Evolutionary conservation across 1,140 invertebrate genomes (phyloP), one percentile per base, ranked within the genome.

Genomic region (Batillaria attramentaria): DNA sequence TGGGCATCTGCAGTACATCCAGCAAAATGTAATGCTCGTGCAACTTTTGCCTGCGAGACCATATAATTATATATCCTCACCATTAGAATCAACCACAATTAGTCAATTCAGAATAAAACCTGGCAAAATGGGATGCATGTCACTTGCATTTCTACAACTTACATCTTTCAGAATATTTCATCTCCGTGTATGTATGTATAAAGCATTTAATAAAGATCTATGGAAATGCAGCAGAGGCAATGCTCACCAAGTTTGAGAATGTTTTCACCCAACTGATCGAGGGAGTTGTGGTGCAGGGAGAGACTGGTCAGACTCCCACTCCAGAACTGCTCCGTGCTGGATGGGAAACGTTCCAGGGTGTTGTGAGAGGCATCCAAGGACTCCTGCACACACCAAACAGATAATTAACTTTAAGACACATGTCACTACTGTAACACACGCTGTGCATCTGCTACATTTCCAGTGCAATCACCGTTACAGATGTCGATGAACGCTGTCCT

Each of bases 191-290:
- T 13, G 24, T 13, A 50, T 24, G 24, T 13, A 50, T 13, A 50
- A 13, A 13, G 10, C 46, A 50, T 13, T 24, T 50, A 50, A 24
- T 24, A 50, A 50, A 50, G 46, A 24, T 50, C 24, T 13, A 24
- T 13, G 24, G 10, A 50, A 50, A 24, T 13, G 46, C 43, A 50
- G 41, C 28, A n/a, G n/a, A n/a, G n/a, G n/a, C n/a, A 3, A 62
- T 39, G 79, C 86, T 82, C 81, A 89, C 93, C 90, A 85, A 92
- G 91, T 98, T 99, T 90, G 96, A 97, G 80, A 66, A 89, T 84
- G 41, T 96, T 95, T 92, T 99, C 94, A 87, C 97, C 97, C 0
- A 99, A 92, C 46, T 96, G 92, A 0, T 96, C 94, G 10, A 99
- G 91, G 80, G 94, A 94, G 0, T 97, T 95, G n/a, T 84, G 31